Conservation (phyloP, 1,140 invertebrate genomes). For the Penaeus chinensis region DNA sequence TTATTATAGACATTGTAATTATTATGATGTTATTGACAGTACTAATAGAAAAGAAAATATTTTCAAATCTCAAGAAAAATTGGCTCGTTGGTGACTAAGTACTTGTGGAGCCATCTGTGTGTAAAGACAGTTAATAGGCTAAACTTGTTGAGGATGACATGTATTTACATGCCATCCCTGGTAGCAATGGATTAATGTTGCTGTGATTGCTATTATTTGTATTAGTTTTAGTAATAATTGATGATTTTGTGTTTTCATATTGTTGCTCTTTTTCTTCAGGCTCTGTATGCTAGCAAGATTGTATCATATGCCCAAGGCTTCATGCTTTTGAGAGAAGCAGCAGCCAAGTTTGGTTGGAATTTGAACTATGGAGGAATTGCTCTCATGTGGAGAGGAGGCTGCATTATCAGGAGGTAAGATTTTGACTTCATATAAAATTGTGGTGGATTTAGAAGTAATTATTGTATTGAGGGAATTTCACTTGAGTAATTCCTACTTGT, state of each 20-base stretch:
- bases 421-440: background rate
- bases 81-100: too few relatives aligned
- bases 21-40: too few relatives aligned
- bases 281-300: slow-evolving; percentile 97
- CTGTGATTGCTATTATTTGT: background rate
- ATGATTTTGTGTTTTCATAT: background rate
- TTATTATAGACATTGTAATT: too few relatives aligned
- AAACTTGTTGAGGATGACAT: too few relatives aligned
- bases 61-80: too few relatives aligned
- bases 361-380: slow-evolving; percentile 98
- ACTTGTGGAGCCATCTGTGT: too few relatives aligned
- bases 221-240: background rate
- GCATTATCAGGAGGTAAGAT: slow-evolving; percentile 84
- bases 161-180: too few relatives aligned
- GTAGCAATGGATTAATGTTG: background rate
- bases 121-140: too few relatives aligned
- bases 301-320: slow-evolving; percentile 99
- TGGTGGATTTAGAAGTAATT: background rate
- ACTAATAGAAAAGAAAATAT: too few relatives aligned
- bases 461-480: background rate
- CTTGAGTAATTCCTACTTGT: too few relatives aligned
- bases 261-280: slow-evolving; percentile 71
- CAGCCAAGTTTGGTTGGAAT: slow-evolving; percentile 91
- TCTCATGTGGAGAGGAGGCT: slow-evolving; percentile 99
- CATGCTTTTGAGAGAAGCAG: slow-evolving; percentile 96